These are phyloP conservation scores for Gobiocypris rarus DNA, from an alignment of 2,113 vertebrate species.

Conservation along the genomic window DNA sequence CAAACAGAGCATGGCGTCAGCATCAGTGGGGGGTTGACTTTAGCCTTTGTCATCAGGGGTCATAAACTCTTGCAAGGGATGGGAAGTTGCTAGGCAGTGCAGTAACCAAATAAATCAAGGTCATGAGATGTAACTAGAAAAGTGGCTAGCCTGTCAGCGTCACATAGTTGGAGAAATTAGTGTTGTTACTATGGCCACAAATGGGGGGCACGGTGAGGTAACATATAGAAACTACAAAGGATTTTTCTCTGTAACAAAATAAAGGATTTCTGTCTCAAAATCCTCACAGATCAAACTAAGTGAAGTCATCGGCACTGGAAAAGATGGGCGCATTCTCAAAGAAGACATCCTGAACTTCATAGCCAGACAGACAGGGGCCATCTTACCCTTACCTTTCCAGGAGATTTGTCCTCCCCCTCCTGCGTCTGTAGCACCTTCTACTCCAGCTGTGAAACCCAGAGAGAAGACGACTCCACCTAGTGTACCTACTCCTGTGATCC, in stretches of 20 bases:
- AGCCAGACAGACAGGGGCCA: conserved; percentile 94
- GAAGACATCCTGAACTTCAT: conserved; percentile 96
- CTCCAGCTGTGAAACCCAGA: conserved; percentile 58
- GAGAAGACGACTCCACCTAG: conserved; percentile 55
- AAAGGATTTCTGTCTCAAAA: background rate
- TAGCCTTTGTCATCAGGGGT: background rate
- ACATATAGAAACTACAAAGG: background rate
- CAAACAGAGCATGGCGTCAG: conserved; percentile 1
- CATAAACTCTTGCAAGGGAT: conserved; percentile 6
- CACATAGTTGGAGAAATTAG: conserved; percentile 42
- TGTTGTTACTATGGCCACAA: conserved; percentile 52
- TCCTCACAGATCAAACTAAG: conserved; percentile 91
- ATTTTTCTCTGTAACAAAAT: background rate
- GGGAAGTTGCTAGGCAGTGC: conserved; percentile 30
- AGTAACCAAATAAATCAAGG: conserved; percentile 19
- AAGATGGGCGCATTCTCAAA: conserved; percentile 94
- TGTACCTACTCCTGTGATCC: conserved; percentile 62
- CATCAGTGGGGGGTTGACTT: background rate
- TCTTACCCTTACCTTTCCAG: conserved; percentile 87
- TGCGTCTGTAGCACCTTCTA: conserved; percentile 55
- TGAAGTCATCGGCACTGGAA: conserved; percentile 94
- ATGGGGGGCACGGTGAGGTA: background rate
- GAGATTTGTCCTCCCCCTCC: conserved; percentile 80
- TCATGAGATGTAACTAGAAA: conserved; percentile 41
- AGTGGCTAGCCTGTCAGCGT: conserved; percentile 7